Conservation (phyloP, 2,797 vertebrate species). For the Echeneis naucrates region DNA sequence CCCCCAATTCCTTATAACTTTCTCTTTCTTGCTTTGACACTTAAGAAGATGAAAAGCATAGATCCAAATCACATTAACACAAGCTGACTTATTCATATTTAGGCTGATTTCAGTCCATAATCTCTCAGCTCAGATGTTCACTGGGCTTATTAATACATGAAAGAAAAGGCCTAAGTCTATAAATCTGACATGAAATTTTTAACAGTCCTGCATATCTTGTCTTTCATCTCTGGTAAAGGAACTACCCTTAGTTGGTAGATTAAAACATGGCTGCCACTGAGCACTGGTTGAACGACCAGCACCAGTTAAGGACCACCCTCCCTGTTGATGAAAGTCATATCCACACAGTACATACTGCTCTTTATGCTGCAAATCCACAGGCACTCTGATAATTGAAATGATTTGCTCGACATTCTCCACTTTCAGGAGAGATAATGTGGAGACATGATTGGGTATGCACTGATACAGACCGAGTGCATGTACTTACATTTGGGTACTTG, state of each 20-base stretch:
- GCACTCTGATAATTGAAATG: slow-evolving; percentile 69
- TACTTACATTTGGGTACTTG: no score
- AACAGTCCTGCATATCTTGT: slow-evolving; percentile 79
- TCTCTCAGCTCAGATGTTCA: slow-evolving; percentile 83
- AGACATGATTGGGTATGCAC: no score
- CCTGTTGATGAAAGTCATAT: slow-evolving; percentile 67
- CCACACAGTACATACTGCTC: slow-evolving; percentile 55
- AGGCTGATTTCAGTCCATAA: slow-evolving; percentile 84
- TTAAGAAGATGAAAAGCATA: slow-evolving; percentile 83
- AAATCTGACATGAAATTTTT: slow-evolving; percentile 85
- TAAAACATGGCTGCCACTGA: slow-evolving; percentile 72
- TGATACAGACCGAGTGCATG: no score
- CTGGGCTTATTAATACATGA: slow-evolving; percentile 85
- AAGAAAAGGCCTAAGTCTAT: slow-evolving; percentile 85
- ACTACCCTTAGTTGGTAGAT: slow-evolving; percentile 71
- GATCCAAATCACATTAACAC: slow-evolving; percentile 81
- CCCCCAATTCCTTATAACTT: slow-evolving; percentile 70
- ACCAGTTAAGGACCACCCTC: slow-evolving; percentile 73
- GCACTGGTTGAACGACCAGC: slow-evolving; percentile 68
- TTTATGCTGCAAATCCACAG: slow-evolving; percentile 75
- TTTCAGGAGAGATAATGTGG: slow-evolving; percentile 60
- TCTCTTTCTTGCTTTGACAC: slow-evolving; percentile 67
- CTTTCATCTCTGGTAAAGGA: slow-evolving; percentile 83
- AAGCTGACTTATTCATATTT: slow-evolving; percentile 86
- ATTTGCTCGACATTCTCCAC: slow-evolving; percentile 73